Conservation (phyloP, 2,888 invertebrate genomes). For the Hirtodrosophila cameraria region DNA sequence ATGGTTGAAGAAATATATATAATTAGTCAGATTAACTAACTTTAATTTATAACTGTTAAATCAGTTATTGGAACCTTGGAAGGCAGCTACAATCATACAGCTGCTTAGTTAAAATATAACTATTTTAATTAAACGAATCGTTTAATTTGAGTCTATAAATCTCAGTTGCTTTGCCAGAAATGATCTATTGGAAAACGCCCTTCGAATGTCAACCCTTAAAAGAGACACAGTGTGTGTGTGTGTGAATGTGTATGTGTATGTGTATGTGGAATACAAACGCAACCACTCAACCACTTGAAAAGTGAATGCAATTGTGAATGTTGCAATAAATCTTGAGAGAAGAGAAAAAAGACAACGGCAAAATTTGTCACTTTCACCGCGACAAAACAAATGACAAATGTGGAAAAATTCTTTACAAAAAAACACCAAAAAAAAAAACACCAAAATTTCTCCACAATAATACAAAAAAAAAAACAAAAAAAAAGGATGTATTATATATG, state of each 20-base stretch:
- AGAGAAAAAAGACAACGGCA: constrained; percentile 43
- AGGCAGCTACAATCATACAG: neutral
- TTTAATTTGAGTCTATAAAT: constrained; percentile 24
- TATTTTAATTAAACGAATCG: neutral
- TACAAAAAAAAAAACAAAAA: constrained; percentile 14
- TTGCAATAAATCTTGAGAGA: constrained; percentile 61
- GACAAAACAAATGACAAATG: constrained; percentile 69
- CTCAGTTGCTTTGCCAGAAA: constrained; percentile 12
- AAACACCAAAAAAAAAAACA: constrained; percentile 30
- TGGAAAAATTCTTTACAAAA: constrained; percentile 51
- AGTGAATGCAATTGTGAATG: constrained; percentile 25
- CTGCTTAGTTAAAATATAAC: constrained; percentile 3
- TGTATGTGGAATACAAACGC: constrained; percentile 2
- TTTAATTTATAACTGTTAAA: no score
- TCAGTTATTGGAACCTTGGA: no score
- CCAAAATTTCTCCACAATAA: constrained; percentile 32
- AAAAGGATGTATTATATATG: constrained; percentile 12
- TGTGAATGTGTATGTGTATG: neutral
- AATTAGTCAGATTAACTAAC: no score
- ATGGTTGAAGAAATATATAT: no score
- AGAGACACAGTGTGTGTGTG: constrained; percentile 20
- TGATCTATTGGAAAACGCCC: constrained; percentile 49
- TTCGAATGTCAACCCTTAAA: constrained; percentile 64
- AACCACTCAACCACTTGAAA: constrained; percentile 70
- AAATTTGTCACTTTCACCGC: constrained; percentile 75